phyloP scores from a whole-genome alignment of 1,140 invertebrate species.

The Drosophila repletoides region DNA sequence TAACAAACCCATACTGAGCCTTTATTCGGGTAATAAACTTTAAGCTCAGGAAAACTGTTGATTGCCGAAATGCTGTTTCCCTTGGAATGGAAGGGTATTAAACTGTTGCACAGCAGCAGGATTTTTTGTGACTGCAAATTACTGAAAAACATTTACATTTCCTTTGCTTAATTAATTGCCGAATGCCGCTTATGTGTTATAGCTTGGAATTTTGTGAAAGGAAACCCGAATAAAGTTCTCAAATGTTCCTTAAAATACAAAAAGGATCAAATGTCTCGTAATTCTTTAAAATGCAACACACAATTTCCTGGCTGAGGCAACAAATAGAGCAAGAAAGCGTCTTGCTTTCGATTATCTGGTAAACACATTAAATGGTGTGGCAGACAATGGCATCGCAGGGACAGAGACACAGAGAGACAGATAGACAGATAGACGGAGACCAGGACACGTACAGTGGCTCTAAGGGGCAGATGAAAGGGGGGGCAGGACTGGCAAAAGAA shows the following conservation, averaged over 20 bases:
- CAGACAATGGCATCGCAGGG: constrained; percentile 62
- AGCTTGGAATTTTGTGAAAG: constrained; percentile 1
- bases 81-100: no score
- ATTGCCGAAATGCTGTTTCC: not conserved
- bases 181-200: not conserved
- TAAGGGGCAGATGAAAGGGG: not conserved
- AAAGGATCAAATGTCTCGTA: no score
- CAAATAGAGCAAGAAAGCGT: constrained; percentile 56
- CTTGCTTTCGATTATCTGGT: constrained; percentile 74
- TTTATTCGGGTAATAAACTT: no score
- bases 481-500: constrained; percentile 13
- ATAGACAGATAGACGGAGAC: not conserved
- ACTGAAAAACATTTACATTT: constrained; percentile 64
- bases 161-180: constrained; percentile 63
- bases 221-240: no score
- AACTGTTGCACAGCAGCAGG: no score
- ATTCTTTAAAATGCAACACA: not conserved
- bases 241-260: no score
- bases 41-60: no score
- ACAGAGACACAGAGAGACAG: constrained; percentile 1
- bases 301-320: constrained; percentile 46
- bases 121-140: constrained; percentile 42
- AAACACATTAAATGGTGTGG: constrained; percentile 77
- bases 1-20: no score
- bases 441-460: not conserved